Evolutionary conservation across 2,888 invertebrate genomes (phyloP).

Genomic region (Epinotia brunnichana): DNA sequence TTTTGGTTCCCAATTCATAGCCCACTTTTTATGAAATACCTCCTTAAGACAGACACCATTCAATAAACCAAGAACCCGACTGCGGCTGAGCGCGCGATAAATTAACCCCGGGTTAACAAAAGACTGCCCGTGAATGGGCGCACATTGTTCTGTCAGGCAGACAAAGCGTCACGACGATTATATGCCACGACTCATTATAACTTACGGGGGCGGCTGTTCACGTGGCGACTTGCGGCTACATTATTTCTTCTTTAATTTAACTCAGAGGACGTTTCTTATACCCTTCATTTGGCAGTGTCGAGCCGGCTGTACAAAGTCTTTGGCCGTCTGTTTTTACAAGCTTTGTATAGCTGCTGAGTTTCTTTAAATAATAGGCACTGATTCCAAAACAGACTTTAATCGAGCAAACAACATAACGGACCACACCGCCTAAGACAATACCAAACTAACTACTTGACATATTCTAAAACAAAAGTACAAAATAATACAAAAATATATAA

Average conservation of each 20-base stretch:
- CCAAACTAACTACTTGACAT: no score
- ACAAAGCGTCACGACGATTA: conserved; percentile 41
- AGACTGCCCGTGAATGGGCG: conserved; percentile 41
- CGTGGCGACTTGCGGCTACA: conserved; percentile 6
- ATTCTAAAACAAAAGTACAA: no score
- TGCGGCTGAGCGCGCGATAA: conserved; percentile 38
- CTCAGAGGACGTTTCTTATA: no score
- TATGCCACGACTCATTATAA: conserved; percentile 41
- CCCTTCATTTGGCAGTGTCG: no score
- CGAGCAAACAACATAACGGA: no score
- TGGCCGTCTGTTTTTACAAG: no score
- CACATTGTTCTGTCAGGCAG: conserved; percentile 41
- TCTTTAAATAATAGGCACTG: no score
- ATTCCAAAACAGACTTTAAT: no score
- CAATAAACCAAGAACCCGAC: conserved; percentile 33
- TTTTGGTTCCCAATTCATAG: background rate
- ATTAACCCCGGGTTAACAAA: conserved; percentile 41
- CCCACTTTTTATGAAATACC: background rate
- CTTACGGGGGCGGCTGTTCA: conserved; percentile 34
- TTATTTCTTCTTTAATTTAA: background rate
- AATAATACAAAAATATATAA: no score
- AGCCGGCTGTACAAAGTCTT: no score
- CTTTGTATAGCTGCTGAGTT: no score
- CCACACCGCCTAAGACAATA: no score
- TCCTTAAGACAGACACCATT: conserved; percentile 26